Evolutionary conservation across 2,113 vertebrate genomes (phyloP).

Genomic region (Tragulus kanchil): DNA sequence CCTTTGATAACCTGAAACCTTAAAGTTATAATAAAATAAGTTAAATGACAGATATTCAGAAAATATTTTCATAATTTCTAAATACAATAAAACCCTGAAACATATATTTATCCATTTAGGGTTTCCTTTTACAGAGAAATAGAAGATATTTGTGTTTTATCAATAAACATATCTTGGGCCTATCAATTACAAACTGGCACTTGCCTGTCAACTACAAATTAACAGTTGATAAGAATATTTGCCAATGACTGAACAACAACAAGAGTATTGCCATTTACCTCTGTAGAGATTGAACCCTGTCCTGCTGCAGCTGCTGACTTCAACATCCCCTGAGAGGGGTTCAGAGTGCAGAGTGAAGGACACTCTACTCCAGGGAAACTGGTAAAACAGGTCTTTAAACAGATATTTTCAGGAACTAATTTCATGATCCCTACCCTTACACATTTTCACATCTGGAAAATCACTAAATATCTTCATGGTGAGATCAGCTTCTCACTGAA

Average conservation of each 20-base stretch:
- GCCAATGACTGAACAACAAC: background rate
- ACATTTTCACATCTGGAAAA: background rate
- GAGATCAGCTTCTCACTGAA: background rate
- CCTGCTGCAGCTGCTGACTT: background rate
- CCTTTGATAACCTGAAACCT: too few species aligned
- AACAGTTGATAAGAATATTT: background rate
- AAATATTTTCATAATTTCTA: too few species aligned
- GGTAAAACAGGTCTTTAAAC: background rate
- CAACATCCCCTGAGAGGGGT: background rate
- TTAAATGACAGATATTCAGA: too few species aligned
- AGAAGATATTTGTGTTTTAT: too few species aligned
- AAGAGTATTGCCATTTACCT: background rate
- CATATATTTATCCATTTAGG: too few species aligned
- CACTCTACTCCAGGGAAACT: background rate
- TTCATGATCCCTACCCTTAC: background rate
- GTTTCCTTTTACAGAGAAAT: too few species aligned
- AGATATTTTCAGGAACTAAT: background rate
- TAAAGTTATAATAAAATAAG: too few species aligned
- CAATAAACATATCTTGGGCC: background rate
- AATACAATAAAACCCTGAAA: too few species aligned
- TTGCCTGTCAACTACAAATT: background rate
- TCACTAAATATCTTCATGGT: background rate
- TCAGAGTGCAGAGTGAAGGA: background rate
- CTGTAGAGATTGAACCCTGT: background rate
- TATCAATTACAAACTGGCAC: background rate